Evolutionary conservation across 1,140 invertebrate species (phyloP), one percentile per base, ranked within the genome.

Genomic region (Musca domestica): DNA sequence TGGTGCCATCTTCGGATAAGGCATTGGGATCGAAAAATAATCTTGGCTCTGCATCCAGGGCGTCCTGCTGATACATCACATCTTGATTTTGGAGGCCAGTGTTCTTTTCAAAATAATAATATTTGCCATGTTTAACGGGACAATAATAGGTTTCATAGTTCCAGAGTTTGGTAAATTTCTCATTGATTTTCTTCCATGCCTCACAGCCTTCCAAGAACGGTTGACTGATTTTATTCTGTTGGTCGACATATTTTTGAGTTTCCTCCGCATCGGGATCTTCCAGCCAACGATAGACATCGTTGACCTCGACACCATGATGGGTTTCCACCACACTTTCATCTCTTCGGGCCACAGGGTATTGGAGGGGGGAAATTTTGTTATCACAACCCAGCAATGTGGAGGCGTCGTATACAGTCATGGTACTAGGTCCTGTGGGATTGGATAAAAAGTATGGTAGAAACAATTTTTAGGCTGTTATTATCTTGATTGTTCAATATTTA

Each of bases 11-110:
- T 27, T 90, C 88, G 0, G 96, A 97, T 17, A 98, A 82, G 9
- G 84, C 86, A 84, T 99, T 99, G 0, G 96, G 96, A 83, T 99
- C 96, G 6, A 99, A 84, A 83, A 99, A 99, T n/a, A 97, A 90
- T 72, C 84, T 84, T 2, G 92, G 86, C 76, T 98, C 92, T 41
- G 86, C 88, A 41, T 92, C 86, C 65, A 98, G 81, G 7, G 87
- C 85, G 70, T 95, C 90, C 86, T 95, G 93, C 10, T 95, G 89
- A 84, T 98, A 99, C 67, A 98, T 83, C 9, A 99, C 96, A 86
- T 94, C 97, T 82, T 98, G 96, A 82, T 98, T 98, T 83, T 98
- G 95, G 20, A 98, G 85, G n/a, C 97, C 98, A 25, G 92, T 90
- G 82, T 99, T 99, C 83, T 92, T 92, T 71, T 90, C 93, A 83